phyloP scores from a whole-genome alignment of 2,113 vertebrate genomes.

The Columba livia region DNA sequence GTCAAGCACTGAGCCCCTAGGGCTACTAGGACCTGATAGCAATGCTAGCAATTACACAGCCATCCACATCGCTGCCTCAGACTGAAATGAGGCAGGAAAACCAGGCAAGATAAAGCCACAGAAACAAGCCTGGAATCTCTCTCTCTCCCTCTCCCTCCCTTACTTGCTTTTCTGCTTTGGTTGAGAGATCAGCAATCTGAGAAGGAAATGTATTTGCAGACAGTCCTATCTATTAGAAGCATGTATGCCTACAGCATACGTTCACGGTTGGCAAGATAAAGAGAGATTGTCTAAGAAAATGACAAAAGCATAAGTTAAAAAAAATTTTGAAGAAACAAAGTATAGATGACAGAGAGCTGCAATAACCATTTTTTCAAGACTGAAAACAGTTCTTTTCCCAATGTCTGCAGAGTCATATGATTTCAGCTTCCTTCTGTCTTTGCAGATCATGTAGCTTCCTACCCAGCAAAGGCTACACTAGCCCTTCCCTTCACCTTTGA shows the following conservation, averaged over 20 bases:
- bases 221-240: neutral
- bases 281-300: neutral
- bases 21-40: conserved; percentile 17
- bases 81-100: conserved; percentile 31
- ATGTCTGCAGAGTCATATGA: neutral
- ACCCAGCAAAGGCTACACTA: conserved; percentile 22
- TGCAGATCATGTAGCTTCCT: conserved; percentile 14
- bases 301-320: neutral
- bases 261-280: neutral
- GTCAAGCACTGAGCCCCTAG: conserved; percentile 14
- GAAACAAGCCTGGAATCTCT: neutral
- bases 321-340: neutral
- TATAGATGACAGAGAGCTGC: neutral
- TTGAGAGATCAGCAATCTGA: neutral
- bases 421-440: conserved; percentile 2
- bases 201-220: neutral
- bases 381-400: neutral
- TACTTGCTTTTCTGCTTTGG: neutral
- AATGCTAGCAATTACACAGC: conserved; percentile 22
- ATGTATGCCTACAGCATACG: neutral
- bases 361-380: neutral
- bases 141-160: neutral
- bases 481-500: conserved; percentile 21
- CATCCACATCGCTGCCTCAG: neutral
- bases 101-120: neutral